Conservation (phyloP, 1,140 invertebrate genomes). For the Sycophila sp. region DNA sequence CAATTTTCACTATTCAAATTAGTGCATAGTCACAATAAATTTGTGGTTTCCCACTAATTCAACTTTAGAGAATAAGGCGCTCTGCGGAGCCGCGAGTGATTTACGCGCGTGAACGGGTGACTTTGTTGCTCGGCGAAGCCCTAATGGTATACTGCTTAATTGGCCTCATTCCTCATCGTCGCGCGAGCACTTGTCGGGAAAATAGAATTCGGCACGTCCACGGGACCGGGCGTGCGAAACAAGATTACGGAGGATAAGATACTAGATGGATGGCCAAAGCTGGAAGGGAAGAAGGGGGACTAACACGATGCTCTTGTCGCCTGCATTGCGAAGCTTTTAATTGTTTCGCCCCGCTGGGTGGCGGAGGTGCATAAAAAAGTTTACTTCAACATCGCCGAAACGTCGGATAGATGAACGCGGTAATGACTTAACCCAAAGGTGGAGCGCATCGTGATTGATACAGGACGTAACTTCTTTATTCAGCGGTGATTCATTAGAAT, state of each 20-base stretch:
- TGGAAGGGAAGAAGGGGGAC: no score
- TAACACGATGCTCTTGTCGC: background rate
- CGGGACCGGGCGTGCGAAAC: background rate
- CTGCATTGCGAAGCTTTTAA: no score
- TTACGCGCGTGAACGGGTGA: slow-evolving; percentile 54
- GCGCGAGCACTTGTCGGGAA: slow-evolving; percentile 42
- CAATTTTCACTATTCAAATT: no score
- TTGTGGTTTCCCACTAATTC: no score
- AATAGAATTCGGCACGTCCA: slow-evolving; percentile 48
- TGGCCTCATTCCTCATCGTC: slow-evolving; percentile 60
- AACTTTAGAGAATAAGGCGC: no score
- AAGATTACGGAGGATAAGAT: background rate
- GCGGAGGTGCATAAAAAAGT: background rate
- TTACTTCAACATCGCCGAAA: no score
- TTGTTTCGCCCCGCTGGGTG: no score
- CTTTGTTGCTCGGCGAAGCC: slow-evolving; percentile 53
- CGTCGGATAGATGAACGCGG: background rate
- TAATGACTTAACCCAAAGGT: background rate
- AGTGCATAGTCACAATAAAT: no score
- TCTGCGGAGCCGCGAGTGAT: slow-evolving; percentile 49
- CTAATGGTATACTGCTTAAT: slow-evolving; percentile 64
- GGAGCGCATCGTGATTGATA: background rate
- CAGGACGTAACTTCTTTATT: background rate
- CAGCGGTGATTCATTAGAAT: background rate
- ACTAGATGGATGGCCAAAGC: background rate